These are phyloP conservation scores for Mamestra configurata DNA, from an alignment of 1,140 invertebrate genomes.

Conservation along the genomic window DNA sequence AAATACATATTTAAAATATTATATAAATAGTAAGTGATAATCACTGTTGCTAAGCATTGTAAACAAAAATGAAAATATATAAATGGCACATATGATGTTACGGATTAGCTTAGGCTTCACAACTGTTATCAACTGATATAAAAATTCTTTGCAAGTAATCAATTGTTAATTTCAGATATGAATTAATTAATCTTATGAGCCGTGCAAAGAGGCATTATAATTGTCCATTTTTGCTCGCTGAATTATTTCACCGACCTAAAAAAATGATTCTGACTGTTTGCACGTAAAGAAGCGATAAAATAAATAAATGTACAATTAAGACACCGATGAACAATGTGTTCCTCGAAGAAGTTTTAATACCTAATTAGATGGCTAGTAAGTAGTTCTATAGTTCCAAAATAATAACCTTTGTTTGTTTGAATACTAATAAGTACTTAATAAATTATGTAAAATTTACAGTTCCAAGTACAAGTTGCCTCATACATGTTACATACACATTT, in stretches of 20 bases:
- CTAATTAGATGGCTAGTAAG: not conserved
- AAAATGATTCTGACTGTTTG: no score
- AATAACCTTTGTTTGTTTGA: not conserved
- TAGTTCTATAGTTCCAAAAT: not conserved
- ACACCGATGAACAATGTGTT: not conserved
- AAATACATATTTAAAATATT: not conserved
- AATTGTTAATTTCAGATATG: not conserved
- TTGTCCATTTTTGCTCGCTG: not conserved
- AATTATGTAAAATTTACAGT: not conserved
- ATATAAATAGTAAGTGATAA: not conserved
- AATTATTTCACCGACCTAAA: no score
- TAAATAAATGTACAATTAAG: not conserved
- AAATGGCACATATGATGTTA: no score
- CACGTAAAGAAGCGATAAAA: not conserved
- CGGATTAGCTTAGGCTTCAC: not conserved
- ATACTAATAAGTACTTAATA: not conserved
- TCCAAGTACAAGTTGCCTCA: no score
- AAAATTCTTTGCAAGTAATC: not conserved
- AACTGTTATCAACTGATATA: not conserved
- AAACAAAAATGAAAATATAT: no score
- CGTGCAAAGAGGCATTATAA: not conserved
- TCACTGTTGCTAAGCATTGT: no score
- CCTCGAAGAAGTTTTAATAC: not conserved
- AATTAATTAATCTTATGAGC: conserved; percentile 14
- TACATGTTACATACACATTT: no score